These are phyloP conservation scores for Oopsacas minuta DNA, from an alignment of 37 sponge, comb jelly and placozoan species.

Conservation along the genomic window DNA sequence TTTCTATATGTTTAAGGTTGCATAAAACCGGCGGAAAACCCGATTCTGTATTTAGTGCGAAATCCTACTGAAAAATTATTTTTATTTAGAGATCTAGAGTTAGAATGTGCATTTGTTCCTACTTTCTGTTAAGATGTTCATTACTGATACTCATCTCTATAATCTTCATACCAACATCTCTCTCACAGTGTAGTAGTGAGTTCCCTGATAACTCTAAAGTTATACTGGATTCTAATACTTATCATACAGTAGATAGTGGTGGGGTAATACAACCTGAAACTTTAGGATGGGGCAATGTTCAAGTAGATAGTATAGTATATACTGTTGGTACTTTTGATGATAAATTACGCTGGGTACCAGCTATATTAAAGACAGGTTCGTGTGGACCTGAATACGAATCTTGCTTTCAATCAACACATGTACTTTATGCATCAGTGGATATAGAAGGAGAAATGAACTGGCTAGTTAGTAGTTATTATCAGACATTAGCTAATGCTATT, in stretches of 20 bases:
- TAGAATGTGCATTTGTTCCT: too few relatives aligned
- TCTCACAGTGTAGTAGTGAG: background rate
- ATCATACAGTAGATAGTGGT: background rate
- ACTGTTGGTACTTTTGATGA: background rate
- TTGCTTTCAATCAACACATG: background rate
- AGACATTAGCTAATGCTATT: background rate
- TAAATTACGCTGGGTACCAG: background rate
- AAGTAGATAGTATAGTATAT: background rate
- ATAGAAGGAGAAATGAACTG: background rate
- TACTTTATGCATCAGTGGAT: background rate
- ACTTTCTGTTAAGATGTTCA: background rate
- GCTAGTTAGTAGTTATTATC: background rate
- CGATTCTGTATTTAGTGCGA: too few relatives aligned
- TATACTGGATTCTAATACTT: constrained; percentile 5
- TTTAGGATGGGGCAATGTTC: background rate
- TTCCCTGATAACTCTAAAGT: background rate
- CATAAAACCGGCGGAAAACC: too few relatives aligned
- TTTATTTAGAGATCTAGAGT: too few relatives aligned
- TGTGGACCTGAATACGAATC: constrained; percentile 1
- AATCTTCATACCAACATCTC: background rate
- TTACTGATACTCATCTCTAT: background rate
- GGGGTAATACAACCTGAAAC: background rate
- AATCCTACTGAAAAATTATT: too few relatives aligned
- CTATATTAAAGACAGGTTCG: background rate
- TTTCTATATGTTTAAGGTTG: too few relatives aligned